Conservation (phyloP, 2,113 vertebrate species). For the Etia nguti region DNA sequence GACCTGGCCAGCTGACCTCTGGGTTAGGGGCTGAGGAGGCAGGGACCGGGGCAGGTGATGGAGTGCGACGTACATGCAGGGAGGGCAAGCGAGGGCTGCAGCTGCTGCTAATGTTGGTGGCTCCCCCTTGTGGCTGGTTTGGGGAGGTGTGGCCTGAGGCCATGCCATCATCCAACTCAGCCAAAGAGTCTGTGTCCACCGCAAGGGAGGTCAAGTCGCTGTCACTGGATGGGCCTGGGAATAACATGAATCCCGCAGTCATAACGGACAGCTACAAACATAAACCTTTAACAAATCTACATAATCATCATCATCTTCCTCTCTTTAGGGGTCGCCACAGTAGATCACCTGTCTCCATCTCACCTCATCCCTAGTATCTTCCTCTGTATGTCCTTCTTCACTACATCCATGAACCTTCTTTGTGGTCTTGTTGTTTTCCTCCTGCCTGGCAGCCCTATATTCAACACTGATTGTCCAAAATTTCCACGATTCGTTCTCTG, state of each 20-base stretch:
- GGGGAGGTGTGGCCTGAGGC: constrained; percentile 91
- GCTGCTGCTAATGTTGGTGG: constrained; percentile 54
- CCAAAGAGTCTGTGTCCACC: constrained; percentile 85
- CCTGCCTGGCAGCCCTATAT: background rate
- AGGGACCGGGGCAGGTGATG: constrained; percentile 39
- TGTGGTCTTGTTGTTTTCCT: background rate
- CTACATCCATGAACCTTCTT: background rate
- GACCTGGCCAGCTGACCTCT: constrained; percentile 74
- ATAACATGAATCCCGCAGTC: background rate
- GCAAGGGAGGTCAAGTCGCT: constrained; percentile 85
- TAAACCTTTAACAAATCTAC: background rate
- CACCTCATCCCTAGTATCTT: background rate
- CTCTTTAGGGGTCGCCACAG: background rate
- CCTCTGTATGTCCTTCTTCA: background rate
- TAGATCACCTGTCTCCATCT: background rate
- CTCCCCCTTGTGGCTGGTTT: constrained; percentile 73
- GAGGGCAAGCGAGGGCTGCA: constrained; percentile 62
- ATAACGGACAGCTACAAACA: background rate
- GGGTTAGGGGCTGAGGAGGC: constrained; percentile 69
- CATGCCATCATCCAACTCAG: constrained; percentile 94
- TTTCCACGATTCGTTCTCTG: background rate
- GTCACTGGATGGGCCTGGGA: constrained; percentile 85
- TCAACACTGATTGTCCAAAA: background rate
- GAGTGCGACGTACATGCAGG: constrained; percentile 26
- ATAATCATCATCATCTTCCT: background rate